A percentile compares a stretch with the other conserved stretches of the same genome.
Conservation (phyloP, 2,797 vertebrate genomes). For the Harpagifer antarcticus region DNA sequence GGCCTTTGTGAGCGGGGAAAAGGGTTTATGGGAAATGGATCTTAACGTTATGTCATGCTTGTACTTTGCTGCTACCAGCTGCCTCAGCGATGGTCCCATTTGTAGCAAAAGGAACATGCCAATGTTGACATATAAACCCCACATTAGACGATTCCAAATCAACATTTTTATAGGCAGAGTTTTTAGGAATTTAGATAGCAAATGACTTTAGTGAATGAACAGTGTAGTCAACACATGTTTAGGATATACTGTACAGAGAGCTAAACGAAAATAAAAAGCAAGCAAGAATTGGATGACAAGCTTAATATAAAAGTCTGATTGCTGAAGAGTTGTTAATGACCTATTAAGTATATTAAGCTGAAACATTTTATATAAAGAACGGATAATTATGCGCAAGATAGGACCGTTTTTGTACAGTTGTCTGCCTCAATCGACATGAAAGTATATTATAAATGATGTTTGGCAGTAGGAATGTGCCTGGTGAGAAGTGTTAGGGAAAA, state of each 20-base stretch:
- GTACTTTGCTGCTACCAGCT: conserved; percentile 4
- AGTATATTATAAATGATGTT: background rate
- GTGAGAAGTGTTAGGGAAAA: background rate
- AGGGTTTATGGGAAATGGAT: background rate
- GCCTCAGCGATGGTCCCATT: background rate
- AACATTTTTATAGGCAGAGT: background rate
- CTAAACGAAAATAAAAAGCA: background rate
- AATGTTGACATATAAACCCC: background rate
- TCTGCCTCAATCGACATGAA: background rate
- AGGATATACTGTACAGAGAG: background rate
- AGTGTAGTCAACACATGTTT: background rate
- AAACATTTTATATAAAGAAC: background rate
- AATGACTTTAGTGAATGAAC: background rate
- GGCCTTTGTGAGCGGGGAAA: background rate
- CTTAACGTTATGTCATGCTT: background rate
- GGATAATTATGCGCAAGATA: background rate
- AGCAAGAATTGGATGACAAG: background rate
- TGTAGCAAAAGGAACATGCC: background rate
- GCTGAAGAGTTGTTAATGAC: background rate
- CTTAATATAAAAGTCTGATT: background rate
- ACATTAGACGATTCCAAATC: background rate
- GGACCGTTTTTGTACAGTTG: background rate
- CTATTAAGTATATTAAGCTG: background rate
- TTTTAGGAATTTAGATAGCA: no score
- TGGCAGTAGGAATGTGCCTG: no score